Percentiles rank a stretch among this genome's conserved stretches.
phyloP scores from a whole-genome alignment of 2,888 invertebrate species.

The Apamea epomidion region DNA sequence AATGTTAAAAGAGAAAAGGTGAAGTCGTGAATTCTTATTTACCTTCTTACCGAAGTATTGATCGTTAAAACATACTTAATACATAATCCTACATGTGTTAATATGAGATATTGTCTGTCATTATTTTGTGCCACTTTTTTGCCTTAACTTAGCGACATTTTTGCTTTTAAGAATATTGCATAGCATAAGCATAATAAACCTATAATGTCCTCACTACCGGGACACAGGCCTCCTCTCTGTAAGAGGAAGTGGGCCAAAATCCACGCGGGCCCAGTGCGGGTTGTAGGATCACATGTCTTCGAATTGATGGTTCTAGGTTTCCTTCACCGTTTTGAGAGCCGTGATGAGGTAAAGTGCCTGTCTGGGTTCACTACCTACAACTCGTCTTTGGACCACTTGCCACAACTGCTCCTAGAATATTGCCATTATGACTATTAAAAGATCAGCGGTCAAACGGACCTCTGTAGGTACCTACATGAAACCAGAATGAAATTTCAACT shows the following conservation, averaged over 20 bases:
- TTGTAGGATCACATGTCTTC: neutral
- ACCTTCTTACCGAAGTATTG: slow-evolving; percentile 21
- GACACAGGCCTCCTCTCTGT: neutral
- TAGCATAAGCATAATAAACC: neutral
- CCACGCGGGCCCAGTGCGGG: neutral
- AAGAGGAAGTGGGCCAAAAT: neutral
- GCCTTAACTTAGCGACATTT: neutral
- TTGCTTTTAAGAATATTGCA: neutral
- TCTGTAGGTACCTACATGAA: neutral
- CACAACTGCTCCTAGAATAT: neutral
- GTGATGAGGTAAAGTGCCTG: neutral
- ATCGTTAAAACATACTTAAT: slow-evolving; percentile 7
- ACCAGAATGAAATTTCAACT: neutral
- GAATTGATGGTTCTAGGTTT: neutral
- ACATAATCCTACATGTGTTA: slow-evolving; percentile 14
- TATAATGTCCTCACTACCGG: neutral
- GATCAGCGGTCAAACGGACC: neutral
- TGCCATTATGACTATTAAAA: neutral
- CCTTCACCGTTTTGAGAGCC: neutral
- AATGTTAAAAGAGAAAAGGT: slow-evolving; percentile 40
- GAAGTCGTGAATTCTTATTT: slow-evolving; percentile 33
- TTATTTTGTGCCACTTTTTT: slow-evolving; percentile 11
- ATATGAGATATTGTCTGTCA: slow-evolving; percentile 8
- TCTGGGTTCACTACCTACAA: neutral
- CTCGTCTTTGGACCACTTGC: neutral